Conservation (phyloP, 2,888 invertebrate genomes). For the Erebia aethiops region DNA sequence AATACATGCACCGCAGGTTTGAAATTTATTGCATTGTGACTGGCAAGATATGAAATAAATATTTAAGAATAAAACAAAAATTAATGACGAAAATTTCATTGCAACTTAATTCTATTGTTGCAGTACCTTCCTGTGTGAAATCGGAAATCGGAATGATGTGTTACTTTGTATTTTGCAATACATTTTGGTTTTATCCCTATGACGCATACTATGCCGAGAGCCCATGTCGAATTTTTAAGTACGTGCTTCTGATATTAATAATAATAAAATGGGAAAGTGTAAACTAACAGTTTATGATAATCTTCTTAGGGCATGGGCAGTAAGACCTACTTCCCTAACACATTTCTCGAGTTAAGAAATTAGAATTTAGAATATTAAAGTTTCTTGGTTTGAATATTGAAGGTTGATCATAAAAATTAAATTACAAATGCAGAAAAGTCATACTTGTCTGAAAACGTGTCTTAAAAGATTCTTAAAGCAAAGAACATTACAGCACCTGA, state of each 20-base stretch:
- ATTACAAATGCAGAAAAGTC: too few species aligned
- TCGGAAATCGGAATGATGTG: not conserved
- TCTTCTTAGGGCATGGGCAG: not conserved
- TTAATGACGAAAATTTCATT: constrained; percentile 22
- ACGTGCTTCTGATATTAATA: not conserved
- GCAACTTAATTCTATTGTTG: constrained; percentile 6
- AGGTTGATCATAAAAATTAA: too few species aligned
- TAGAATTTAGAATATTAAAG: too few species aligned
- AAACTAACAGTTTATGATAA: not conserved
- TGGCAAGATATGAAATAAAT: constrained; percentile 33
- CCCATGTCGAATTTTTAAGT: not conserved
- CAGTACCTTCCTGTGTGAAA: not conserved
- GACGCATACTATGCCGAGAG: constrained; percentile 8
- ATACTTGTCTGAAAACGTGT: too few species aligned
- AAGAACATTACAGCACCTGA: too few species aligned
- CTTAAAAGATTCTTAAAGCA: too few species aligned
- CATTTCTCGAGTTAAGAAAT: too few species aligned
- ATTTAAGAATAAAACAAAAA: constrained; percentile 23
- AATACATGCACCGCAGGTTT: constrained; percentile 61
- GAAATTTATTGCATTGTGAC: constrained; percentile 42
- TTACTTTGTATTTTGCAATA: not conserved
- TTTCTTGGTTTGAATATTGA: too few species aligned
- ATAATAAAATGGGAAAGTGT: too few species aligned
- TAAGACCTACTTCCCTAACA: not conserved
- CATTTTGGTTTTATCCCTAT: not conserved